phyloP scores from a whole-genome alignment of 1,140 invertebrate species.

The Diachasmimorpha longicaudata region DNA sequence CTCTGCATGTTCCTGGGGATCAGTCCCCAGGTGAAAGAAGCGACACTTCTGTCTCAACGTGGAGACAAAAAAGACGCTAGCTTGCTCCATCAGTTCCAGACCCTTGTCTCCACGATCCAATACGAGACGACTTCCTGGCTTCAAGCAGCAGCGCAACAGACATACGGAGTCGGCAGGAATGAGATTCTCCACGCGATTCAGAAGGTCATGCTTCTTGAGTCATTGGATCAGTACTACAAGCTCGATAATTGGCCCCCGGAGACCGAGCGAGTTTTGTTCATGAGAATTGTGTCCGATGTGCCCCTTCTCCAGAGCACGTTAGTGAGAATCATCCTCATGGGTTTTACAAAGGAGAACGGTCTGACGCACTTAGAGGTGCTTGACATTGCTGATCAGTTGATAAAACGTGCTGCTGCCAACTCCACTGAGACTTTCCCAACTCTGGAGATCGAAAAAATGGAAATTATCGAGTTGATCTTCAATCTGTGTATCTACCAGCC shows the following conservation, averaged over 20 bases:
- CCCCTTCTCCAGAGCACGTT: slow-evolving; percentile 86
- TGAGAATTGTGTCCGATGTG: slow-evolving; percentile 85
- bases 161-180: slow-evolving; percentile 74
- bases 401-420: slow-evolving; percentile 81
- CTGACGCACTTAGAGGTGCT: slow-evolving; percentile 81
- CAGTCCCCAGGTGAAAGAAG: slow-evolving; percentile 78
- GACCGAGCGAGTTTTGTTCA: slow-evolving; percentile 77
- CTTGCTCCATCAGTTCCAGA: slow-evolving; percentile 70
- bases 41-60: slow-evolving; percentile 65
- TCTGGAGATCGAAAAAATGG: slow-evolving; percentile 78
- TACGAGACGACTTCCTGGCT: slow-evolving; percentile 85
- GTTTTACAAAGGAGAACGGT: slow-evolving; percentile 84
- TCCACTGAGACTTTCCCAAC: slow-evolving; percentile 71
- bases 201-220: slow-evolving; percentile 87
- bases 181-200: slow-evolving; percentile 83
- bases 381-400: slow-evolving; percentile 84
- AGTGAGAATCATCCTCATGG: slow-evolving; percentile 80
- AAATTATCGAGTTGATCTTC: slow-evolving; percentile 89
- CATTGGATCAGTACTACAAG: slow-evolving; percentile 85
- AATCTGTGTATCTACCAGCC: slow-evolving; percentile 90
- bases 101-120: slow-evolving; percentile 79
- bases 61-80: slow-evolving; percentile 70
- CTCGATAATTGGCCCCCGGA: slow-evolving; percentile 95
- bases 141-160: slow-evolving; percentile 76
- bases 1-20: slow-evolving; percentile 84